phyloP scores from a whole-genome alignment of 2,113 vertebrate species.

The Nansenia antarctica region DNA sequence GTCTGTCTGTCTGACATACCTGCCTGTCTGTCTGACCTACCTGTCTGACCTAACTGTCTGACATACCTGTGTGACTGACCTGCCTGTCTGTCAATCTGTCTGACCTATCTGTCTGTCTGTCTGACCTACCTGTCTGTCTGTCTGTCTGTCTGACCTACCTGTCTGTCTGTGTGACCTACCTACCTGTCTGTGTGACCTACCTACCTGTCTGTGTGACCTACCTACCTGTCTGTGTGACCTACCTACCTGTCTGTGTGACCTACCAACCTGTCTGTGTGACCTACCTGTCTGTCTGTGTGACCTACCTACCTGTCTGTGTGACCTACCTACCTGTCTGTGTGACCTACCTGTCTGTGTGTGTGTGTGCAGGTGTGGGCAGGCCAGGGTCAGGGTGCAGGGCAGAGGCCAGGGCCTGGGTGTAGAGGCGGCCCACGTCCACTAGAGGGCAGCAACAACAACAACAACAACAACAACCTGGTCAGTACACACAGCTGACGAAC shows the following conservation, averaged over 20 bases:
- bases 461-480: neutral
- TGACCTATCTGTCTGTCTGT: too few relatives aligned
- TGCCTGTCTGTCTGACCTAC: neutral
- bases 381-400: neutral
- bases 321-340: neutral
- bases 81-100: too few relatives aligned
- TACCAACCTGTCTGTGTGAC: neutral
- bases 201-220: too few relatives aligned
- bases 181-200: neutral
- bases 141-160: too few relatives aligned
- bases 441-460: slow-evolving; percentile 2
- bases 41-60: too few relatives aligned
- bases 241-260: neutral
- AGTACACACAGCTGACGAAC: neutral
- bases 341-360: neutral
- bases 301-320: too few relatives aligned
- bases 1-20: too few relatives aligned
- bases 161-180: neutral
- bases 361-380: neutral
- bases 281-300: neutral
- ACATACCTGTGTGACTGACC: too few relatives aligned
- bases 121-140: neutral
- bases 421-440: slow-evolving; percentile 50
- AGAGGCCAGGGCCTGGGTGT: slow-evolving; percentile 26
- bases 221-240: too few relatives aligned